Evolutionary conservation across 2,888 invertebrate genomes (phyloP).

Genomic region (Drosophila koepferae): DNA sequence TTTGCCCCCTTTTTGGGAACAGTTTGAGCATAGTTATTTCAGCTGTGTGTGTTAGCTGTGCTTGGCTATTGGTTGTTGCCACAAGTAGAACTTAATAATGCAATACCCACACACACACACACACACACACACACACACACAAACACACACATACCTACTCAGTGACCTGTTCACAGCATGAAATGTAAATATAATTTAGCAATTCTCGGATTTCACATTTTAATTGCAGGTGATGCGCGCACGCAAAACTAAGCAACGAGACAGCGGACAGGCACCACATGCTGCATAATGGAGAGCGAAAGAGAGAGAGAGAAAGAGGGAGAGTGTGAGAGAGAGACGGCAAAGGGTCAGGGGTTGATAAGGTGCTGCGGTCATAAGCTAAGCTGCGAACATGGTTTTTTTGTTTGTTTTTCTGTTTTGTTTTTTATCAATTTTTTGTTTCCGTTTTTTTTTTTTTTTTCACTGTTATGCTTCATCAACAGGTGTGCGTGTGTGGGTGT

Average conservation of each 20-base stretch:
- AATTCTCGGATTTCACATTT: slow-evolving; percentile 17
- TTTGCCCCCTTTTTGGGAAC: background rate
- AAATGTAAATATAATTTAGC: slow-evolving; percentile 9
- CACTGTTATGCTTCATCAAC: slow-evolving; percentile 2
- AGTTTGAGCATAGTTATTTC: slow-evolving; percentile 20
- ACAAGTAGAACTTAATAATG: background rate
- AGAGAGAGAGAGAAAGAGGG: background rate
- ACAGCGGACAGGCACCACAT: background rate
- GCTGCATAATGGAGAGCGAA: background rate
- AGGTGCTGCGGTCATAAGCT: background rate
- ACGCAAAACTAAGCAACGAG: background rate
- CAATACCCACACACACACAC: background rate
- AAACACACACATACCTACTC: background rate
- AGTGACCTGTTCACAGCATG: background rate
- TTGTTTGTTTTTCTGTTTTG: background rate
- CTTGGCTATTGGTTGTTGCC: background rate
- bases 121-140: background rate
- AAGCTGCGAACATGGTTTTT: background rate
- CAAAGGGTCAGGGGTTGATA: background rate
- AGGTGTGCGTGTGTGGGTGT: slow-evolving; percentile 4
- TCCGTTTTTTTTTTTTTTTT: background rate
- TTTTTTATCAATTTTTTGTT: slow-evolving; percentile 1
- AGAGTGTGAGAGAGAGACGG: background rate
- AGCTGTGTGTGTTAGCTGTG: slow-evolving; percentile 10
- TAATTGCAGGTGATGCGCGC: slow-evolving; percentile 11